A percentile compares a stretch with the other conserved stretches of the same genome.
Conservation (phyloP, 2,888 invertebrate genomes). For the Pyrrhia umbra region DNA sequence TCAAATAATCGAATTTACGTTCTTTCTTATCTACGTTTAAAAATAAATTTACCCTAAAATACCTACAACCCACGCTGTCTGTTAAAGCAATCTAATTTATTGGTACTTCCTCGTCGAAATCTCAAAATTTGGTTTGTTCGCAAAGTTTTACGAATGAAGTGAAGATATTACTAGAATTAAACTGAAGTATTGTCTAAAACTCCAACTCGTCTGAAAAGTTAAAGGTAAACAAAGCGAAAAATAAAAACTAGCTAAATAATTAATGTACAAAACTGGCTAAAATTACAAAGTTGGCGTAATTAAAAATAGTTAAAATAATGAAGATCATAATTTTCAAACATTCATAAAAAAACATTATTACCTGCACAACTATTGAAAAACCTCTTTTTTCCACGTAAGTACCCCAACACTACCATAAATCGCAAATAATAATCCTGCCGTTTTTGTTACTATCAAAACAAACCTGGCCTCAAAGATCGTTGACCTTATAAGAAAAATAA, state of each 20-base stretch:
- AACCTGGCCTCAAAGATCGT: neutral
- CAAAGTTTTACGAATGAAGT: slow-evolving; percentile 25
- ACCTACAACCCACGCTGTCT: slow-evolving; percentile 5
- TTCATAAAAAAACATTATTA: no score
- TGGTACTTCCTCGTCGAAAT: neutral
- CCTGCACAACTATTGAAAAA: no score
- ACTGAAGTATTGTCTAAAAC: slow-evolving; percentile 20
- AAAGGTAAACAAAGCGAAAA: slow-evolving; percentile 7
- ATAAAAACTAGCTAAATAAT: slow-evolving; percentile 15
- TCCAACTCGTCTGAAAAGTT: slow-evolving; percentile 41
- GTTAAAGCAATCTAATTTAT: slow-evolving; percentile 1
- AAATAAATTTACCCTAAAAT: neutral
- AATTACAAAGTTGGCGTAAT: no score
- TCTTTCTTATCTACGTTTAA: neutral
- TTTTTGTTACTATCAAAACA: neutral
- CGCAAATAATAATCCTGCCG: neutral
- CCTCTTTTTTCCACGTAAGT: no score
- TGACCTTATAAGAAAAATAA: neutral
- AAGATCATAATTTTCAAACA: no score
- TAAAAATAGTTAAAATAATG: no score
- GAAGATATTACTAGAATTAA: slow-evolving; percentile 11
- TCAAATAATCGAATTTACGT: neutral
- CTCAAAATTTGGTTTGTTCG: slow-evolving; percentile 12
- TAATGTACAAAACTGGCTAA: neutral
- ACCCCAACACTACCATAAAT: no score